phyloP scores from a whole-genome alignment of 2,888 invertebrate species.

The Sphaerophoria rueppellii region DNA sequence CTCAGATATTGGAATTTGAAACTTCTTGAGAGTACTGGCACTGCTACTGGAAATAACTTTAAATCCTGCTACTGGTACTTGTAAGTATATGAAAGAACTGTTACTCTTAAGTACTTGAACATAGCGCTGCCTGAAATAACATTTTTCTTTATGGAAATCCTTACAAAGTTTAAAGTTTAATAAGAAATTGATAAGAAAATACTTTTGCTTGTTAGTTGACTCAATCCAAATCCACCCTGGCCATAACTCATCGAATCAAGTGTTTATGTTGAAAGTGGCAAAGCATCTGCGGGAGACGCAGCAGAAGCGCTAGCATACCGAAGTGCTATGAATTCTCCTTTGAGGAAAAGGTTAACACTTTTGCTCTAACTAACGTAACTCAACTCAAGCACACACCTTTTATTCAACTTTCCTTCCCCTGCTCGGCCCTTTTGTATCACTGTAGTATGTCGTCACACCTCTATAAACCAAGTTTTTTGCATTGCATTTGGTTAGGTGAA shows the following conservation, averaged over 20 bases:
- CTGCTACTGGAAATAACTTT: no score
- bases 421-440: background rate
- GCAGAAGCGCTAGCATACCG: constrained; percentile 8
- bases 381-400: constrained; percentile 10
- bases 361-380: constrained; percentile 48
- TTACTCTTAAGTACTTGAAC: no score
- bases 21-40: no score
- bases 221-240: constrained; percentile 5
- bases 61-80: no score
- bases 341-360: constrained; percentile 68
- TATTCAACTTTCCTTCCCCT: background rate
- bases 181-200: no score
- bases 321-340: constrained; percentile 44
- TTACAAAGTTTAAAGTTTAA: no score
- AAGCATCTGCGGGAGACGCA: background rate
- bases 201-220: no score
- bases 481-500: constrained; percentile 47
- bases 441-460: constrained; percentile 5
- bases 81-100: no score
- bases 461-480: constrained; percentile 35
- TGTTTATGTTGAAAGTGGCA: constrained; percentile 43
- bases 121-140: no score
- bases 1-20: no score
- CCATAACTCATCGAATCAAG: constrained; percentile 49
- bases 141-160: no score